A percentile compares a stretch with the other conserved stretches of the same genome.
Evolutionary conservation across 64 coral and sea anemone species (phyloP).

Genomic region (Stylophora pistillata): DNA sequence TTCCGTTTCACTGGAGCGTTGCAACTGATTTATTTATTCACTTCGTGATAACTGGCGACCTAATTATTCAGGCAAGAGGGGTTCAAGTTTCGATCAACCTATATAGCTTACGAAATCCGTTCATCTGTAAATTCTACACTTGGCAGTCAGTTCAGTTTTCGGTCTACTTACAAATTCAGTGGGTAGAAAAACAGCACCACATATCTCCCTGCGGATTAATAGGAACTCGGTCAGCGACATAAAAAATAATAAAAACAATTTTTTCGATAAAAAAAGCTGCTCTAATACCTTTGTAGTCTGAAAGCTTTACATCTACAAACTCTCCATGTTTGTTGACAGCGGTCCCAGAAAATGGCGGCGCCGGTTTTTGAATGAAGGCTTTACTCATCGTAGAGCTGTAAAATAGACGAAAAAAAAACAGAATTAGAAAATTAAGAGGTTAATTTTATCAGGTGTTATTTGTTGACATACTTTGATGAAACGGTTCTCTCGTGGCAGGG

Average conservation of each 20-base stretch:
- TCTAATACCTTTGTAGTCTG: slow-evolving; percentile 94
- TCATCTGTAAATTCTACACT: background rate
- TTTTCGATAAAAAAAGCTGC: background rate
- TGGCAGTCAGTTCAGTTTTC: background rate
- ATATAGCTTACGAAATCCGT: background rate
- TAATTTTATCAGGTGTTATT: background rate
- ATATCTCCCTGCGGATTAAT: slow-evolving; percentile 84
- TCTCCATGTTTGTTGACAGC: slow-evolving; percentile 83
- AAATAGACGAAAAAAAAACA: background rate
- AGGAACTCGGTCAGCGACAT: slow-evolving; percentile 5
- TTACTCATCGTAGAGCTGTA: slow-evolving; percentile 92
- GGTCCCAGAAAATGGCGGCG: slow-evolving; percentile 83
- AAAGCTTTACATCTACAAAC: slow-evolving; percentile 87
- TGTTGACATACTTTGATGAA: background rate
- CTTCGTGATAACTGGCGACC: too few relatives aligned
- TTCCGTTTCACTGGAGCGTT: too few relatives aligned
- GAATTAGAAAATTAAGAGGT: background rate
- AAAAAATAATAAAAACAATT: background rate
- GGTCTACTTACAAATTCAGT: slow-evolving; percentile 93
- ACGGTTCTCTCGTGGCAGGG: background rate
- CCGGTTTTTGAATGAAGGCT: slow-evolving; percentile 93
- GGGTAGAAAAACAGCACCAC: slow-evolving; percentile 97
- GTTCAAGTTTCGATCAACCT: background rate
- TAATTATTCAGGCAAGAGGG: too few relatives aligned
- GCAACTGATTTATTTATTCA: too few relatives aligned